Conservation (phyloP, 2,888 invertebrate genomes). For the Argyresthia albistria region DNA sequence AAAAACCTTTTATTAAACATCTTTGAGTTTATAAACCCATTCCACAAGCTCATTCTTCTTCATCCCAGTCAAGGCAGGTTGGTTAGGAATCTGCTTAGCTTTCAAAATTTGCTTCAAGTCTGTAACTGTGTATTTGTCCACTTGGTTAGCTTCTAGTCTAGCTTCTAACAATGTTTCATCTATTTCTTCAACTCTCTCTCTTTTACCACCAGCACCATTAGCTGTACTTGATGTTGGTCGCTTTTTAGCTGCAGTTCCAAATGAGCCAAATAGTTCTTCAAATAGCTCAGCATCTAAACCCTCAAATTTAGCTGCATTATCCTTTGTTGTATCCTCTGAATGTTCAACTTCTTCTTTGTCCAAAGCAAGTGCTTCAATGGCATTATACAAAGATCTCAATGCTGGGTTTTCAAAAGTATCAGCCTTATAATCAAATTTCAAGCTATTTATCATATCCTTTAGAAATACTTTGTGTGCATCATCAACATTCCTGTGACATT, state of each 20-base stretch:
- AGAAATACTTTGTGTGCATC: slow-evolving; percentile 69
- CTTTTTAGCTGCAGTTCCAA: slow-evolving; percentile 32
- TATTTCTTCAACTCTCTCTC: slow-evolving; percentile 27
- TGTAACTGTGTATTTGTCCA: slow-evolving; percentile 38
- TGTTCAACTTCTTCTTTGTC: slow-evolving; percentile 67
- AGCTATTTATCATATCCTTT: slow-evolving; percentile 69
- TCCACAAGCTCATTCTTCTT: slow-evolving; percentile 49
- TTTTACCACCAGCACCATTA: slow-evolving; percentile 22
- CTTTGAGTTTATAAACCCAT: slow-evolving; percentile 33
- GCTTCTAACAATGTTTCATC: slow-evolving; percentile 33
- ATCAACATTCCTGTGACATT: slow-evolving; percentile 52
- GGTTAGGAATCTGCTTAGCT: slow-evolving; percentile 26
- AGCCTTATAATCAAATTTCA: slow-evolving; percentile 73
- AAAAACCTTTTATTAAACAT: no score
- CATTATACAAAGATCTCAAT: slow-evolving; percentile 74
- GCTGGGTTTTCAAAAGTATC: slow-evolving; percentile 79
- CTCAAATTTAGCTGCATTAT: slow-evolving; percentile 28
- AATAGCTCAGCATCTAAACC: slow-evolving; percentile 45
- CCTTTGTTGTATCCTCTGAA: slow-evolving; percentile 67
- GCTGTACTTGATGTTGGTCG: slow-evolving; percentile 19
- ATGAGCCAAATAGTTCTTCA: slow-evolving; percentile 55
- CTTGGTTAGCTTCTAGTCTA: slow-evolving; percentile 26
- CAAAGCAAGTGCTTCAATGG: slow-evolving; percentile 78
- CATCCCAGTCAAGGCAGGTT: slow-evolving; percentile 38
- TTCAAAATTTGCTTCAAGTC: slow-evolving; percentile 46